Evolutionary conservation across 2,113 vertebrate genomes (phyloP), one percentile per base, ranked within the genome.

Genomic region (Lota lota): DNA sequence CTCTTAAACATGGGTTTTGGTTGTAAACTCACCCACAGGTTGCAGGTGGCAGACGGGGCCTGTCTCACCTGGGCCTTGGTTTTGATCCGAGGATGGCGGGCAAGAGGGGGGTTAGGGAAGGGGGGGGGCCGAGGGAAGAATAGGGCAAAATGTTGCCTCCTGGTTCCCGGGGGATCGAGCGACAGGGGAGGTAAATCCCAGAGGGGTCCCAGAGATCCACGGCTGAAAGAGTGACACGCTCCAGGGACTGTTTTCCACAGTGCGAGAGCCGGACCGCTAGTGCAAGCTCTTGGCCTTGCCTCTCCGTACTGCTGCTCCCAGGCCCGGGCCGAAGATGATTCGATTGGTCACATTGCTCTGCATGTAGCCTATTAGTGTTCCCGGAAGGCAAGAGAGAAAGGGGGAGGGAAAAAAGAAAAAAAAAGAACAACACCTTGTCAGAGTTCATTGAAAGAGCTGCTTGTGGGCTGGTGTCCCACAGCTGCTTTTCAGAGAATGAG

Each of bases 281-380:
- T 64, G n/a, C 56, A 8, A 33, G 64, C 47, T 50, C 66, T 70
- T 74, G 81, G 40, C 40, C 70, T 75, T 82, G 75, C 79, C 77
- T 57, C 76, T 81, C 69, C 59, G 77, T 79, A 92, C 87, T 90
- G 87, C 84, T 74, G 79, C 89, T 90, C 67, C 69, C 73, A 83
- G 79, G 76, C 86, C 90, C 81, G 59, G 70, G 86, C 84, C 90
- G 89, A 93, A 83, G 91, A 87, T 94, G 92, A 96, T 95, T 91
- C 90, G 91, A 93, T 94, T 96, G 95, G 94, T 96, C 95, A 94
- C 91, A 94, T 94, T 92, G 90, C 90, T 92, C 95, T 95, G 93
- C 92, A 94, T 94, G 95, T 91, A 94, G 94, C 95, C 59, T 92
- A 94, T 97, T 95, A 95, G 89, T 91, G 93, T 93, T 94, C 92